These are phyloP conservation scores for Centrocercus urophasianus DNA, from an alignment of 2,113 vertebrate genomes.

Conservation along the genomic window DNA sequence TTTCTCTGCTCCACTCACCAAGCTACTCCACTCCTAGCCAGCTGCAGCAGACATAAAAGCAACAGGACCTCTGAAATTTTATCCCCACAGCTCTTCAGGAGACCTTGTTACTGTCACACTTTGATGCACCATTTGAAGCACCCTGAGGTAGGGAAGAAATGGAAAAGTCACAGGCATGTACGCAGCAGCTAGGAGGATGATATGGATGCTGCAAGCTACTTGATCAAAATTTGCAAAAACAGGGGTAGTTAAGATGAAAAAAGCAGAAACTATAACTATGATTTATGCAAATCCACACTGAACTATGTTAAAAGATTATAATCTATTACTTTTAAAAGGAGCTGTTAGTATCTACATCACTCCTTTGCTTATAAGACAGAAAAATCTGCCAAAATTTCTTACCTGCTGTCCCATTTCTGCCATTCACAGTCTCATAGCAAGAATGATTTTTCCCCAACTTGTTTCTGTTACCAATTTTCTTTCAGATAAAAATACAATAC, in stretches of 20 bases:
- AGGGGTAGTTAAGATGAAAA: neutral
- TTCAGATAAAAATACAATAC: neutral
- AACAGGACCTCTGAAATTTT: neutral
- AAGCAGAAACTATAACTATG: neutral
- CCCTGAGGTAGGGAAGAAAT: neutral
- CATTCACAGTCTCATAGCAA: rapidly evolving
- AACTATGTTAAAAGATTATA: neutral
- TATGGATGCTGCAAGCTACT: neutral
- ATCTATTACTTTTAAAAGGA: neutral
- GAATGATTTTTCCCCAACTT: neutral
- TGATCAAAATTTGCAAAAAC: neutral
- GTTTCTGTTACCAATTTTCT: neutral
- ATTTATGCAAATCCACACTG: neutral
- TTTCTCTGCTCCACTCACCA: neutral
- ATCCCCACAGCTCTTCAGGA: neutral
- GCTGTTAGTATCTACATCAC: neutral
- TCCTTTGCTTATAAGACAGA: neutral
- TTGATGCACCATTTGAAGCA: neutral
- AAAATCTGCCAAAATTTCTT: neutral
- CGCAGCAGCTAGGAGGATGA: neutral
- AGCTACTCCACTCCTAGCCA: neutral
- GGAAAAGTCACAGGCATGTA: neutral
- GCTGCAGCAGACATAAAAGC: rapidly evolving
- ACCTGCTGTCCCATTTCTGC: neutral
- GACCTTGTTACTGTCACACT: neutral